Conservation (phyloP, 2,797 vertebrate species). For the Syncerus caffer region DNA sequence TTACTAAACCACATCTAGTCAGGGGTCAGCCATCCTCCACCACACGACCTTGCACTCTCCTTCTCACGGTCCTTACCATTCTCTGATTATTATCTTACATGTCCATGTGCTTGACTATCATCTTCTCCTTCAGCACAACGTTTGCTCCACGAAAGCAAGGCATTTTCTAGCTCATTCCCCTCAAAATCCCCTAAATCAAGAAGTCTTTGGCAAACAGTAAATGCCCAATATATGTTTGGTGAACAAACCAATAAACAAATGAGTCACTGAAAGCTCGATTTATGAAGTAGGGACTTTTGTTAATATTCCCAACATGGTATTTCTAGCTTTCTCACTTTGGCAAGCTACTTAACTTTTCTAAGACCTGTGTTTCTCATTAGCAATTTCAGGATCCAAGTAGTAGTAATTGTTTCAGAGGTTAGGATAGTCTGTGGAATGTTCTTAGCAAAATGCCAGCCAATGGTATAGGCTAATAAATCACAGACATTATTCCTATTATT, state of each 20-base stretch:
- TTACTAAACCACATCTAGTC: rapidly evolving
- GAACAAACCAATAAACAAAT: neutral
- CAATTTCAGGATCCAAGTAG: no score
- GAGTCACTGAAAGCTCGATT: rapidly evolving
- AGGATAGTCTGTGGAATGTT: rapidly evolving
- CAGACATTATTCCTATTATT: neutral
- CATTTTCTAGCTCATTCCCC: neutral
- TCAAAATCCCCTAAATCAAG: neutral
- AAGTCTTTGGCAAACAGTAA: neutral
- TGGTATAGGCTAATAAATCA: neutral
- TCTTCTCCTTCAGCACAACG: neutral
- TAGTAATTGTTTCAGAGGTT: neutral
- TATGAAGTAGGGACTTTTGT: neutral
- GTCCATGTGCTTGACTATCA: rapidly evolving
- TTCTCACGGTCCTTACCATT: rapidly evolving
- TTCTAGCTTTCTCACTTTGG: neutral
- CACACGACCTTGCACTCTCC: rapidly evolving
- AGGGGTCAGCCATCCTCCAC: no score
- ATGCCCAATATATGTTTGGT: neutral
- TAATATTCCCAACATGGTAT: rapidly evolving
- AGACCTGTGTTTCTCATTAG: neutral
- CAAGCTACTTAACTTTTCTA: neutral
- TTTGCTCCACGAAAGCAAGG: neutral
- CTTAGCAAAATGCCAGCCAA: neutral
- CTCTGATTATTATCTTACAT: rapidly evolving